Evolutionary conservation across 2,113 vertebrate species (phyloP), one percentile per base, ranked within the genome.

Genomic region (Marmota flaviventris): DNA sequence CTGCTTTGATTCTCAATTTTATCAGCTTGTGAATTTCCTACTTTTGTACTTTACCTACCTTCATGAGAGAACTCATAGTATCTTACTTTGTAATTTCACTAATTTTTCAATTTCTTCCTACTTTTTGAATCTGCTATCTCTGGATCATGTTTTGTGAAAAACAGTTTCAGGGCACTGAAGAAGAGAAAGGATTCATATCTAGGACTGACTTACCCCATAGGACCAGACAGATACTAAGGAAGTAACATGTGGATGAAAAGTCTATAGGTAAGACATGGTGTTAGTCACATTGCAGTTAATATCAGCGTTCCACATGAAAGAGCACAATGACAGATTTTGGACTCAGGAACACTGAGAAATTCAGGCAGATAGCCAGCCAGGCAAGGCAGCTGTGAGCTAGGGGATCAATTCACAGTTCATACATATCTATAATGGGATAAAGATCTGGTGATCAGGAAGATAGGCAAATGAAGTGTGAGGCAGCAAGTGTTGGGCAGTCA

Each of bases 321-420:
- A 92, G 65, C 69, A 84, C 37, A 89, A 37, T 96, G 92, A 96
- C 87, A 96, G 90, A 93, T 85, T 92, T 87, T 67, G 51, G 58
- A 75, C 83, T 95, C 51, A 51, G 76, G 10, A 63, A 82, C 42
- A 51, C 37, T 94, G 58, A 93, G 65, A 94, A 95, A 61, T 65
- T 72, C 8, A 82, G 75, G 92, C 75, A 91, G 37, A 2, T 4
- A 88, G 85, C 37, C 93, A 96, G 42, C 2, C 14, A 95, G 58
- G 5, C 92, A 84, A 63, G 56, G 37, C 93, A 93, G 77, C 51
- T 94, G 86, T 32, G 34, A 95, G 58, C 92, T 56, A 16, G 70
- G 48, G 67, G 25, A 92, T 86, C 86, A 84, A 86, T 84, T 95
- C 56, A 86, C 51, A 87, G 56, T 75, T 95, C 82, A 89, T 90